These are phyloP conservation scores for Danaus melanippus DNA, from an alignment of 1,140 invertebrate species.

Conservation along the genomic window DNA sequence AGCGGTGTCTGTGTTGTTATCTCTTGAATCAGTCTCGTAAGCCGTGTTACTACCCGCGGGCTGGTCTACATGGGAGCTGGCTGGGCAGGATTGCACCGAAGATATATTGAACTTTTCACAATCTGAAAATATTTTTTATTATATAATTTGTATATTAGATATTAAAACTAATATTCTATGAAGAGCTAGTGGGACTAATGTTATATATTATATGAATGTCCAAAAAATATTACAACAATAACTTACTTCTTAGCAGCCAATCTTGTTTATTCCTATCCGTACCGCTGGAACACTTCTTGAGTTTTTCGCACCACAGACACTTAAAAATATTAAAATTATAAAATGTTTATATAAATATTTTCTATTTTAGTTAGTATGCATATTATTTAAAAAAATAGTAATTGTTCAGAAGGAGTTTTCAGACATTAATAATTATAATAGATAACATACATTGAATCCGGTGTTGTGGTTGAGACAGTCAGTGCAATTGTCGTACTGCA, in stretches of 20 bases:
- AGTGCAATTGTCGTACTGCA: slow-evolving; percentile 83
- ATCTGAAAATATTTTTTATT: slow-evolving; percentile 20
- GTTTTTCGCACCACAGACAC: slow-evolving; percentile 90
- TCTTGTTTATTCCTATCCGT: slow-evolving; percentile 90
- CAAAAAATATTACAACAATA: neutral
- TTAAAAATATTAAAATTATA: slow-evolving; percentile 42
- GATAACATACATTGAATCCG: slow-evolving; percentile 74
- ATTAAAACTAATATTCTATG: too few species aligned
- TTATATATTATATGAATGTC: too few species aligned
- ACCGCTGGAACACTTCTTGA: slow-evolving; percentile 90
- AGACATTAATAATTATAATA: neutral
- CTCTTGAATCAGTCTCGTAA: too few species aligned
- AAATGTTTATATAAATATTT: neutral
- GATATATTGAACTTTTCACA: slow-evolving; percentile 38
- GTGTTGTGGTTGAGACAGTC: slow-evolving; percentile 78
- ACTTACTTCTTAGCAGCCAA: slow-evolving; percentile 83
- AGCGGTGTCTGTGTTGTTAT: too few species aligned
- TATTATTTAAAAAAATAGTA: too few species aligned
- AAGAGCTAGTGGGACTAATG: too few species aligned
- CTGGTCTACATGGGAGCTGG: slow-evolving; percentile 16
- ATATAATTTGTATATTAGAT: too few species aligned
- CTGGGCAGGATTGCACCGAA: slow-evolving; percentile 32
- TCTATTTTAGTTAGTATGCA: too few species aligned
- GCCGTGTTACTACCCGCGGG: too few species aligned
- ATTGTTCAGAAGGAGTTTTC: too few species aligned